A percentile compares a stretch with the other conserved stretches of the same genome.
Conservation (phyloP, 2,888 invertebrate genomes). For the Agelastica alni region DNA sequence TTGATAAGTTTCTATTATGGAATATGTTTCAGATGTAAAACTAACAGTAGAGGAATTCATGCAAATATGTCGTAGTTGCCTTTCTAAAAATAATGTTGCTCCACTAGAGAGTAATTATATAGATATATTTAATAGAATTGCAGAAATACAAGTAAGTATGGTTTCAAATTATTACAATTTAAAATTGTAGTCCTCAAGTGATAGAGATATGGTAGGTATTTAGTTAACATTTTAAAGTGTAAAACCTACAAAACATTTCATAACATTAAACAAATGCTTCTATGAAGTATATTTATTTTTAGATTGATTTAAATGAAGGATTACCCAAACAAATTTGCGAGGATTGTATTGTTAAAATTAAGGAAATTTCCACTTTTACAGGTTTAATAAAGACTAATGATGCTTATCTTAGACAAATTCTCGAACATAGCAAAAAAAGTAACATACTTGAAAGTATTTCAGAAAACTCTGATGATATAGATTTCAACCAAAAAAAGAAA, state of each 20-base stretch:
- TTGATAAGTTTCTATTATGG: too few relatives aligned
- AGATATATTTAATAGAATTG: constrained; percentile 23
- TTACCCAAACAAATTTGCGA: constrained; percentile 32
- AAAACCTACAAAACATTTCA: too few relatives aligned
- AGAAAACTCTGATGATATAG: neutral
- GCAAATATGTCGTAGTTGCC: constrained; percentile 17
- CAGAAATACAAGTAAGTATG: constrained; percentile 23
- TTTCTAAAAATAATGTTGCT: neutral
- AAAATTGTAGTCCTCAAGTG: too few relatives aligned
- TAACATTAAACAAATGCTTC: too few relatives aligned
- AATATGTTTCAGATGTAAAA: neutral
- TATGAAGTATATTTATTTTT: constrained; percentile 8
- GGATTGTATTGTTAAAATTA: constrained; percentile 20
- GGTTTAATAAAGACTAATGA: constrained; percentile 25
- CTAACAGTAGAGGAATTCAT: constrained; percentile 7
- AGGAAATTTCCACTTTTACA: constrained; percentile 28
- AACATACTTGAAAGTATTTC: neutral
- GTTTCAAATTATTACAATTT: too few relatives aligned
- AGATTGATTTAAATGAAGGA: constrained; percentile 28
- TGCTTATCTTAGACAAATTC: constrained; percentile 21
- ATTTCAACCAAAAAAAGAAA: neutral
- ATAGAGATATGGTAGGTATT: too few relatives aligned
- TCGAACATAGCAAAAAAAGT: constrained; percentile 15
- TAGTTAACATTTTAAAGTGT: too few relatives aligned
- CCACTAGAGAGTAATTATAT: constrained; percentile 10